Conservation (phyloP, 2,888 invertebrate genomes). For the Automeris io region DNA sequence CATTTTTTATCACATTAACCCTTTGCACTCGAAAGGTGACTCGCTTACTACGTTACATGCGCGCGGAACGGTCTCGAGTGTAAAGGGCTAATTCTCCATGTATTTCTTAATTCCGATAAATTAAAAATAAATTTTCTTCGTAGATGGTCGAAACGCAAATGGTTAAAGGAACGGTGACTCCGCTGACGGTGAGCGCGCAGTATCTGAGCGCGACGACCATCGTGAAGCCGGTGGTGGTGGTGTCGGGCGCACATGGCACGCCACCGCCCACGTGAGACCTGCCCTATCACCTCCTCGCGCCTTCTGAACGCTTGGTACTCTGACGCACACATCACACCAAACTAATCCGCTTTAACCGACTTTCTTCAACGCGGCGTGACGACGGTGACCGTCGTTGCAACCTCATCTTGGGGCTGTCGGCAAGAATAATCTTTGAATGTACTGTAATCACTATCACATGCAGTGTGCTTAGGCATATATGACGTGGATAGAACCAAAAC, state of each 20-base stretch:
- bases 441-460: too few relatives aligned
- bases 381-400: slow-evolving; percentile 5
- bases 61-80: too few relatives aligned
- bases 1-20: too few relatives aligned
- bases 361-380: neutral
- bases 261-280: slow-evolving; percentile 24
- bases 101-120: too few relatives aligned
- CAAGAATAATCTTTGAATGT: too few relatives aligned
- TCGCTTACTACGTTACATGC: too few relatives aligned
- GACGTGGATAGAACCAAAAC: too few relatives aligned
- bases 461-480: too few relatives aligned
- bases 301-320: slow-evolving; percentile 22
- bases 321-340: neutral
- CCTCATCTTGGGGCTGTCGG: too few relatives aligned
- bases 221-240: slow-evolving; percentile 83
- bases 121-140: slow-evolving; percentile 5
- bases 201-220: slow-evolving; percentile 79
- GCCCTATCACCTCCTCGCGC: slow-evolving; percentile 11
- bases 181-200: slow-evolving; percentile 82
- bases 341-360: slow-evolving; percentile 1
- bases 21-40: too few relatives aligned
- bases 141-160: slow-evolving; percentile 73
- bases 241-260: slow-evolving; percentile 43
- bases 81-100: too few relatives aligned
- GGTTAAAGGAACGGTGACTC: slow-evolving; percentile 75